phyloP scores from a whole-genome alignment of 2,113 vertebrate species.

The Tetrao urogallus region DNA sequence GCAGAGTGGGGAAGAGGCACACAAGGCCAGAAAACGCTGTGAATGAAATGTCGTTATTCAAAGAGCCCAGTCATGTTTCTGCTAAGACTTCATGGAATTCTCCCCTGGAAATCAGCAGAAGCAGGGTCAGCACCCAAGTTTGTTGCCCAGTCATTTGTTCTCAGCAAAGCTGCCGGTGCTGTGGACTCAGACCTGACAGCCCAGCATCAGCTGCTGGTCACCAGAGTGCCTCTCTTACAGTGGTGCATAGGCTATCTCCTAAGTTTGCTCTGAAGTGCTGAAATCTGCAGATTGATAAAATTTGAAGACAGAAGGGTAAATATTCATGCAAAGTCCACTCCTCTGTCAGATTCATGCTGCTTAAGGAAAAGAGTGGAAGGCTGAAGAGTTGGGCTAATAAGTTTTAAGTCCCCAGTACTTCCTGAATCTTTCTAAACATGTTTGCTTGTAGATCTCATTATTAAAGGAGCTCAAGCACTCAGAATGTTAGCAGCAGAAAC shows the following conservation, averaged over 20 bases:
- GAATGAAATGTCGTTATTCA: not conserved
- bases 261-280: not conserved
- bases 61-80: not conserved
- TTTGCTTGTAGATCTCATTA: not conserved
- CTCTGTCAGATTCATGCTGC: not conserved
- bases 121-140: not conserved
- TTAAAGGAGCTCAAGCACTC: not conserved
- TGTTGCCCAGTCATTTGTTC: not conserved
- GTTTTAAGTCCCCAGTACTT: not conserved
- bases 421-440: not conserved
- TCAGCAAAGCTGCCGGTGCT: not conserved
- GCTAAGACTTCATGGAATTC: not conserved
- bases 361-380: not conserved
- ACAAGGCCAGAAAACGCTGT: not conserved
- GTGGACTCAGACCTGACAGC: accelerated
- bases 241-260: not conserved
- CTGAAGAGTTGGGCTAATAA: not conserved
- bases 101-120: not conserved
- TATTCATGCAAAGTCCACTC: not conserved
- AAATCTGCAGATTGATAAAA: conserved; percentile 6
- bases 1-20: not conserved
- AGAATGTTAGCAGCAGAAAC: not conserved
- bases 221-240: not conserved
- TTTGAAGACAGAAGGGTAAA: not conserved
- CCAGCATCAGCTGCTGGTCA: not conserved